A percentile compares a stretch with the other conserved stretches of the same genome.
Conservation (phyloP, 2,888 invertebrate species). For the Phoenoteleia sp. region DNA sequence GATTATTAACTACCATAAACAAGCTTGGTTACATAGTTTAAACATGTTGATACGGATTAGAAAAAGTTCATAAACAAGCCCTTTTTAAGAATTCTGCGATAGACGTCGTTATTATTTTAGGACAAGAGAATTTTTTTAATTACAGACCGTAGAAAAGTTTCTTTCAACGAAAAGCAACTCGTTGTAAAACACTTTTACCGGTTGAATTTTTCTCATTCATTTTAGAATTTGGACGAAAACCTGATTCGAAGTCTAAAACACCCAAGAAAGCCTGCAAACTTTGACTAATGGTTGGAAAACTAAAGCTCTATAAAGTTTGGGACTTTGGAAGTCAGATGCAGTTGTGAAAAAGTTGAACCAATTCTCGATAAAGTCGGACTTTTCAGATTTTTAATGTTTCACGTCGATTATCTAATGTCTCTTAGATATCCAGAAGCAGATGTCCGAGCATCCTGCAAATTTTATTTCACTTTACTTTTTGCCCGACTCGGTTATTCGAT, state of each 20-base stretch:
- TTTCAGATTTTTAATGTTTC: constrained; percentile 6
- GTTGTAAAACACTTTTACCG: too few species aligned
- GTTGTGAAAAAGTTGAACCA: neutral
- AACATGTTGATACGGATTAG: too few species aligned
- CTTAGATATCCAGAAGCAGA: neutral
- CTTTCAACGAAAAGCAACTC: too few species aligned
- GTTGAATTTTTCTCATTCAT: neutral
- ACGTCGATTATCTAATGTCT: constrained; percentile 13
- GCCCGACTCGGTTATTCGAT: neutral
- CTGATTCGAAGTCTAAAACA: neutral
- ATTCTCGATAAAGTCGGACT: neutral
- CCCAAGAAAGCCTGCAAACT: neutral
- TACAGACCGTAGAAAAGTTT: too few species aligned
- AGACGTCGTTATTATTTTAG: too few species aligned
- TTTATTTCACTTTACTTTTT: neutral
- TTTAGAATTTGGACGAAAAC: neutral
- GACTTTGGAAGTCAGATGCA: constrained; percentile 29
- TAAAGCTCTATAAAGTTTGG: constrained; percentile 22
- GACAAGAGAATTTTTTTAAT: too few species aligned
- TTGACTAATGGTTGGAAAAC: neutral
- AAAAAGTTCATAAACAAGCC: too few species aligned
- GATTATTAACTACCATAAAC: too few species aligned
- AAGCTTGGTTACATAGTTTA: too few species aligned
- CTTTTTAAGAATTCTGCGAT: too few species aligned
- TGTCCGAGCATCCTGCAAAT: neutral